phyloP scores from a whole-genome alignment of 2,113 vertebrate species.

The Varanus komodoensis region DNA sequence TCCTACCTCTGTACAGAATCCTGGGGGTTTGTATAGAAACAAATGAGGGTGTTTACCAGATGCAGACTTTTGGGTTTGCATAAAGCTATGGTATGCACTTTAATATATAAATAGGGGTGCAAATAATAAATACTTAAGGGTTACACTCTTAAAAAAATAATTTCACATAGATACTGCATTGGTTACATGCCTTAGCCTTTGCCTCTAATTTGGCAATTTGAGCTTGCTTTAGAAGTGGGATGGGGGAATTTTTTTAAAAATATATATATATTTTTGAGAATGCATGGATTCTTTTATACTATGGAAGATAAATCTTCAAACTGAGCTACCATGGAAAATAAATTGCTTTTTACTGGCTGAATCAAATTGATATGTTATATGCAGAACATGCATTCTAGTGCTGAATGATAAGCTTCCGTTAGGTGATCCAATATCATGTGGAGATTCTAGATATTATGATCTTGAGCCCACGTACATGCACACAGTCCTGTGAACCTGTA shows the following conservation, averaged over 20 bases:
- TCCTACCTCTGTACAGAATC: neutral
- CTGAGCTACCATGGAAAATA: too few relatives aligned
- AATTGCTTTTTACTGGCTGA: too few relatives aligned
- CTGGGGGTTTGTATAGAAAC: neutral
- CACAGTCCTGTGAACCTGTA: neutral
- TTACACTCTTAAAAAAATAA: too few relatives aligned
- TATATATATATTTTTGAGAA: too few relatives aligned
- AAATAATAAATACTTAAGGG: neutral
- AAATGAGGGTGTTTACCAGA: too few relatives aligned
- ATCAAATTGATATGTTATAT: too few relatives aligned
- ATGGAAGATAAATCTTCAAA: too few relatives aligned
- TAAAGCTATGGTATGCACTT: neutral
- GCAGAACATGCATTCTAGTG: neutral
- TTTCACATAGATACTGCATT: neutral
- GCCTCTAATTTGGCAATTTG: neutral
- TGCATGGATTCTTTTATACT: too few relatives aligned
- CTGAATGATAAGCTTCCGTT: too few relatives aligned
- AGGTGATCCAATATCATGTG: neutral
- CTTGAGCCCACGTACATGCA: too few relatives aligned
- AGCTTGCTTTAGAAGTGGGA: neutral
- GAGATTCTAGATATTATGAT: neutral
- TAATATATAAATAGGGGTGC: neutral
- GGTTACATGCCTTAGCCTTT: neutral
- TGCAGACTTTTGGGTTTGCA: neutral
- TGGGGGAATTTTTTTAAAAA: too few relatives aligned